Conservation (phyloP, 2,797 vertebrate species). For the Leptodactylus fallax region DNA sequence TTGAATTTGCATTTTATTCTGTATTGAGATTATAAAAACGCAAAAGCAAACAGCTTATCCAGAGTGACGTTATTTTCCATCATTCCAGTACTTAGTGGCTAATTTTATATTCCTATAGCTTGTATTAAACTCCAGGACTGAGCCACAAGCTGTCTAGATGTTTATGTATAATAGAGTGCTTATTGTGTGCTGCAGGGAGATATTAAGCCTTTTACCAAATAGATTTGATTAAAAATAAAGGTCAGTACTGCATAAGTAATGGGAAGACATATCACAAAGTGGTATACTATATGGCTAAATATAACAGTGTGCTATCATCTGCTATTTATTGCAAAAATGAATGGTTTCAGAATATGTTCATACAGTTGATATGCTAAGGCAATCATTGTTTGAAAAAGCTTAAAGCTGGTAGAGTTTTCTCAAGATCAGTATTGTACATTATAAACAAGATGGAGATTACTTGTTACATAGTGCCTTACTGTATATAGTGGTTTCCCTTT, state of each 20-base stretch:
- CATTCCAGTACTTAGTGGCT: conserved; percentile 20
- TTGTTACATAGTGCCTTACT: neutral
- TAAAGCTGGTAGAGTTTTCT: too few species aligned
- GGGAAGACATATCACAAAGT: conserved; percentile 17
- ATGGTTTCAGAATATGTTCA: neutral
- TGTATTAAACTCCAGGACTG: conserved; percentile 32
- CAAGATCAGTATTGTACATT: too few species aligned
- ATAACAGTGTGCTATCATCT: neutral
- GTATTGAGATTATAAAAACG: conserved; percentile 10
- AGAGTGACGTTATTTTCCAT: conserved; percentile 45
- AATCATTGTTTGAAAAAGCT: too few species aligned
- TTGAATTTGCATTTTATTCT: conserved; percentile 21
- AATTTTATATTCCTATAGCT: conserved; percentile 38
- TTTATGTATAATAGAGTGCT: conserved; percentile 35
- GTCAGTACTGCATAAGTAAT: conserved; percentile 48
- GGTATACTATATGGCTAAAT: conserved; percentile 35
- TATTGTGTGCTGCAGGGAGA: conserved; percentile 43
- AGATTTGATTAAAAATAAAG: conserved; percentile 54
- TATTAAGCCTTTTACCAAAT: conserved; percentile 40
- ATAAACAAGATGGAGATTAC: too few species aligned
- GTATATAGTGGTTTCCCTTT: too few species aligned
- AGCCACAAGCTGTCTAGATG: conserved; percentile 33
- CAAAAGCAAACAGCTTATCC: conserved; percentile 27
- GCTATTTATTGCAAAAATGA: conserved; percentile 29
- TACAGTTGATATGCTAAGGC: too few species aligned